Conservation (phyloP, 2,888 invertebrate genomes). For the Drosophila pseudotakahashii region DNA sequence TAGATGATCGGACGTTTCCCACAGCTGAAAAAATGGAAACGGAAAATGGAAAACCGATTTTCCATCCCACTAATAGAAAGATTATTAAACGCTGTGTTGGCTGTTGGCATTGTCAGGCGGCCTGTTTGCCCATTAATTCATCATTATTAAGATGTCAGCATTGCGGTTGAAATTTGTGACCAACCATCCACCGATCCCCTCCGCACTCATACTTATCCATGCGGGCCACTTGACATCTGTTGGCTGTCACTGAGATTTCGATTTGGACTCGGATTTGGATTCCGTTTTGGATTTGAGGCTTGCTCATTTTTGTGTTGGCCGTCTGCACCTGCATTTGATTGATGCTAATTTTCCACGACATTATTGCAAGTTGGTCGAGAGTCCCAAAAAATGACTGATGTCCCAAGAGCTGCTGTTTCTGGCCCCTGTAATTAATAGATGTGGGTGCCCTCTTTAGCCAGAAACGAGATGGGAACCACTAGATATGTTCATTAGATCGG, state of each 20-base stretch:
- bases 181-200: constrained; percentile 25
- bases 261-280: constrained; percentile 23
- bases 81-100: constrained; percentile 65
- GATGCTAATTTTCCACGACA: constrained; percentile 76
- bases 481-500: constrained; percentile 23
- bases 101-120: constrained; percentile 58
- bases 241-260: constrained; percentile 56
- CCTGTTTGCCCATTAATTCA: constrained; percentile 82
- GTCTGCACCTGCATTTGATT: constrained; percentile 76
- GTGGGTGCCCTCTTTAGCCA: constrained; percentile 57
- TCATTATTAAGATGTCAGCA: constrained; percentile 83
- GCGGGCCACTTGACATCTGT: constrained; percentile 80
- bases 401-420: constrained; percentile 11
- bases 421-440: constrained; percentile 54
- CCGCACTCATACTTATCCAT: constrained; percentile 39
- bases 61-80: constrained; percentile 59
- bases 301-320: constrained; percentile 25
- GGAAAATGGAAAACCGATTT: constrained; percentile 40
- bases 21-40: constrained; percentile 19
- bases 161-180: constrained; percentile 79
- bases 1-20: constrained; percentile 32
- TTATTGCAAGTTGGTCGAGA: constrained; percentile 67
- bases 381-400: constrained; percentile 59
- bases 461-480: constrained; percentile 28
- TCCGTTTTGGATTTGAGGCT: constrained; percentile 43